Base-by-base conservation (phyloP, 64 coral and sea anemone genomes). In the Montipora efflorescens region DNA sequence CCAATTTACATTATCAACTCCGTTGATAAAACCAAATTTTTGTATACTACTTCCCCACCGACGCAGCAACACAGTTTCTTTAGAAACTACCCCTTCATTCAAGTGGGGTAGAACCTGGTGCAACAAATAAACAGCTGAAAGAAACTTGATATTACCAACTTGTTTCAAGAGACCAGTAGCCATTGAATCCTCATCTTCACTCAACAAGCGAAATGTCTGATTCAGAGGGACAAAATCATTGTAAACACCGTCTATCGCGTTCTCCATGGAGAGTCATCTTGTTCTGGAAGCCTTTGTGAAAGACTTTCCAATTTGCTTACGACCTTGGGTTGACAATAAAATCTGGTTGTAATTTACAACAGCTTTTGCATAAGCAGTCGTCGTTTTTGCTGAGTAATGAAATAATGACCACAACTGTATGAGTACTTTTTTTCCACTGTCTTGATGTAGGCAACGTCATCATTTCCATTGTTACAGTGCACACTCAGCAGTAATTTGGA, bases 101-200 rank as follows among this genome's bases (percentile, higher is more conserved):
- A 84, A 92, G 90, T 75, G 48, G 50, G 80, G 90, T 59, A 85
- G 80, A 36, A 84, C 90, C 16, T 55, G 80, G 67, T 92, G 90
- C 57, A 92, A 50, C n/a, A 86, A 61, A 25, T 92, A 92, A 19
- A 92, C 80, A 58, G 80, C 69, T 78, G 67, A 74, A 76, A 92
- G 90, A 76, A 92, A 76, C 80, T 84, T 83, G 90, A 92, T 77
- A 62, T 94, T 88, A 75, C 74, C 85, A 59, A 81, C 69, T 14
- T 88, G 92, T 20, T 94, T 21, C 10, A 94, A 71, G 49, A 94
- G 84, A 55, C 92, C 92, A 81, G 28, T 94, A 36, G 92, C 83
- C 50, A 55, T 82, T 45, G 64, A 51, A 79, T 79, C 92, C 16
- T 79, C 88, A 43, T 89, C 77, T 74, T 94, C 92, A 59, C 78